Evolutionary conservation across 2,113 vertebrate genomes (phyloP), one percentile per base, ranked within the genome.

Genomic region (Dascyllus trimaculatus): DNA sequence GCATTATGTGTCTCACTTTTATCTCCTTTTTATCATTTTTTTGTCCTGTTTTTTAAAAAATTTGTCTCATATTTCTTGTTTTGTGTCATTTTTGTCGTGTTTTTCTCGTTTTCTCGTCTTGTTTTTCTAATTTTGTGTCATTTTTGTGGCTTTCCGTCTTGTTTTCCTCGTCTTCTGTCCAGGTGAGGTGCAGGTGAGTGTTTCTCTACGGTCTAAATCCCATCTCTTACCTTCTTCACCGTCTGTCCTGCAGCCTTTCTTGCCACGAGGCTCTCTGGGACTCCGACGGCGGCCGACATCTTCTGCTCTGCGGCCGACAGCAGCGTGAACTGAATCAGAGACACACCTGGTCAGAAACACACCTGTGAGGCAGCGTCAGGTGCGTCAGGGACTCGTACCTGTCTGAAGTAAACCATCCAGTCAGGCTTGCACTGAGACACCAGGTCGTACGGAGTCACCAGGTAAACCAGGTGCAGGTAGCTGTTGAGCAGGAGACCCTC

Each of bases 401-500:
- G 97, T 79, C 93, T 94, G 87, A 96, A 95, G 87, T 95, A 99
- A 48, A 96, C 81, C 95, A 97, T 99, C 98, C 98, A 99, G 11
- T 99, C 94, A 15, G 98, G 98, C 19, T 88, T 95, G 84, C 95
- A 95, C 72, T 95, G 96, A 4, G 85, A 84, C 56, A 93, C 81
- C 92, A 97, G 70, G 40, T 98, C 96, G 52, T 99, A 99, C 0
- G 98, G 98, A 13, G 97, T 99, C 59, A 96, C 93, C 86, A 99
- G 92, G 89, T 98, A 99, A 0, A 98, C 81, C 40, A 99, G 95
- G 85, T 99, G 98, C 67, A 99, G 94, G 78, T 89, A 93, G 73
- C 94, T 99, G 86, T 96, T 95, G 3, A 99, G 96, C 71, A 99
- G 79, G 46, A 99, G 94, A 21, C 96, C 96, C 82, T 99, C 96